Evolutionary conservation across 2,797 vertebrate species (phyloP), one percentile per base, ranked within the genome.

Genomic region (Lithobates pipiens): DNA sequence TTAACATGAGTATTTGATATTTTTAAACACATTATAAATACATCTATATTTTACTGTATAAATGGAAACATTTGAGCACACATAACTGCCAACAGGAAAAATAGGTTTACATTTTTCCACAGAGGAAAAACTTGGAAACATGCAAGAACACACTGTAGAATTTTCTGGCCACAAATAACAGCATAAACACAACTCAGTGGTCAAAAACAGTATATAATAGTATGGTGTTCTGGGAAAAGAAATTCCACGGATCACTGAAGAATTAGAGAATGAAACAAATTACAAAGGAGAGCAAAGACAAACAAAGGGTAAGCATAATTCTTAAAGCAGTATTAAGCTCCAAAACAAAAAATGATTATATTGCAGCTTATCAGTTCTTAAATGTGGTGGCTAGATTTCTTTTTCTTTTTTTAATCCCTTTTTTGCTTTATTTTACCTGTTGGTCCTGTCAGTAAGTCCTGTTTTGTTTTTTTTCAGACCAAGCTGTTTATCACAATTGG

Each of bases 81-180:
- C 36, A 23, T 42, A 23, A 34, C 11, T 42, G 54, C 54, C 80
- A 42, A 89, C 42, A 71, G 75, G 68, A 71, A 86, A 86, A 77
- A 88, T 82, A 68, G 29, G n/a, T 83, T 46, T 75, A 67, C 25
- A 25, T 83, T 76, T 83, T 83, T 83, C 71, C 81, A 76, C 9
- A 44, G 34, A 36, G 27, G 21, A 74, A 83, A 25, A 16, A 75
- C 63, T 74, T 69, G 39, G 63, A 68, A 46, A 83, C n/a, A 34
- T 61, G 44, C 34, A 82, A 46, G 65, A 68, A 68, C 61, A 76
- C 23, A 54, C 18, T 36, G 39, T 65, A 68, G 73, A 29, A 25
- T 76, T 69, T 76, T 32, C 54, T 32, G 71, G 57, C 72, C 80
- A 54, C 81, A 29, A 83, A 83, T 76, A 68, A 76, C 39, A 83